A percentile compares a stretch with the other conserved stretches of the same genome.
Conservation (phyloP, 2,113 vertebrate genomes). For the human (Homo sapiens) region GRCh38 chr2:220807001-220807500, state of each 20-base stretch:
- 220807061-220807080: neutral
- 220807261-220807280: neutral
- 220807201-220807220: neutral
- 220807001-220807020: neutral
- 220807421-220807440: neutral
- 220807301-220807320: neutral
- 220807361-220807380: neutral
- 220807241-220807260: neutral
- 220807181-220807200: neutral
- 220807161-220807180: neutral
- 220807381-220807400: neutral
- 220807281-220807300: neutral
- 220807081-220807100: neutral
- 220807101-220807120: neutral
- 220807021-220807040: rapidly evolving
- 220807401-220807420: neutral
- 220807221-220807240: neutral
- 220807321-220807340: neutral
- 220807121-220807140: neutral
- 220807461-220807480: neutral
- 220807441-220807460: neutral
- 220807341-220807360: neutral
- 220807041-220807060: neutral
- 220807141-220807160: neutral
- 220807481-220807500: neutral